These are phyloP conservation scores for Anarrhichthys ocellatus DNA, from an alignment of 2,113 vertebrate genomes.

Conservation along the genomic window DNA sequence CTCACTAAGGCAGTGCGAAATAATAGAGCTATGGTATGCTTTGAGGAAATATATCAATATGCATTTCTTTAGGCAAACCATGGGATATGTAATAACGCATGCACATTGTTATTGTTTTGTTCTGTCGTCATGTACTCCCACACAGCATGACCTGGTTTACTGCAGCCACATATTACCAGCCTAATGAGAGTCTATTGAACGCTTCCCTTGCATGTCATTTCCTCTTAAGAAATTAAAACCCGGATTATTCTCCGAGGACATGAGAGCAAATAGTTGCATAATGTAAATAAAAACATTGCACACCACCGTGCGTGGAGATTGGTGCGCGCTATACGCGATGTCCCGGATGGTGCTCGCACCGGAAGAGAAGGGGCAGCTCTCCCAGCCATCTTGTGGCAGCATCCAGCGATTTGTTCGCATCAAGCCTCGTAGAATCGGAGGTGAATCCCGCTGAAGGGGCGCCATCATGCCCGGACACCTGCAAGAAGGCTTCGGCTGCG, in stretches of 20 bases:
- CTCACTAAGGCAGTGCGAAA: background rate
- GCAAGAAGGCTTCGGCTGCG: constrained; percentile 98
- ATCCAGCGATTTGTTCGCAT: constrained; percentile 80
- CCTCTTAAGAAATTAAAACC: constrained; percentile 22
- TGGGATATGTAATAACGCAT: background rate
- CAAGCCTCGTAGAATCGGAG: constrained; percentile 93
- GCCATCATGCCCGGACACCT: constrained; percentile 99
- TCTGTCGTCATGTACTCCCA: background rate
- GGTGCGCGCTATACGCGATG: constrained; percentile 55
- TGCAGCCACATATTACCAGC: background rate
- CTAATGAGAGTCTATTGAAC: background rate
- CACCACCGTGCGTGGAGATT: constrained; percentile 45
- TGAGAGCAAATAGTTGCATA: constrained; percentile 51
- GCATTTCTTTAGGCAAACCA: background rate
- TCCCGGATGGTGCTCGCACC: constrained; percentile 94
- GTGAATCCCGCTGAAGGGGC: constrained; percentile 93
- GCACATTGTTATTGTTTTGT: background rate
- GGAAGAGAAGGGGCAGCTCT: constrained; percentile 96
- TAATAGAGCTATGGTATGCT: background rate
- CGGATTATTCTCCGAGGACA: constrained; percentile 28
- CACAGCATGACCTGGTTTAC: background rate
- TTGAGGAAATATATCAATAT: background rate
- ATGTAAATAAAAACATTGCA: constrained; percentile 74
- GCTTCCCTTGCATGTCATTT: background rate
- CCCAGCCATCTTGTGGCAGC: constrained; percentile 98